Conservation (phyloP, 2,888 invertebrate genomes). For the Cosmorhoe ocellata region DNA sequence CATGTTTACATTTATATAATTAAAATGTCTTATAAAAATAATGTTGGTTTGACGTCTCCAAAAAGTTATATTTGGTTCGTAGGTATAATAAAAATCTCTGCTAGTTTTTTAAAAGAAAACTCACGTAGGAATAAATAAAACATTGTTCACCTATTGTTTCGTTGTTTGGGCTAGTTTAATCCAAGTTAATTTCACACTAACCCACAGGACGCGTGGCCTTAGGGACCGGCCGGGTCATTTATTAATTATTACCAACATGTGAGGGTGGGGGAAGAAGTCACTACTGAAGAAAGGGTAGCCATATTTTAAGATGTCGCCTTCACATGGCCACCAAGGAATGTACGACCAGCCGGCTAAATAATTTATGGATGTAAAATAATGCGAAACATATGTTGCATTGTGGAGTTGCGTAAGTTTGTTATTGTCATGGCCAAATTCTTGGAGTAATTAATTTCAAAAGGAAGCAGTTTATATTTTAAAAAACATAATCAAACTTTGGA, state of each 20-base stretch:
- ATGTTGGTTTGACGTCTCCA: too few relatives aligned
- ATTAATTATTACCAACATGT: constrained; percentile 74
- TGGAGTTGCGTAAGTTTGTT: constrained; percentile 15
- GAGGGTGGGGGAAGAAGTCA: constrained; percentile 56
- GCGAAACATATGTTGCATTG: constrained; percentile 36
- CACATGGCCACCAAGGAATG: constrained; percentile 73
- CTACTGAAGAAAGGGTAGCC: constrained; percentile 74
- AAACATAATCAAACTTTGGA: too few relatives aligned
- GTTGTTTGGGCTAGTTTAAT: constrained; percentile 26
- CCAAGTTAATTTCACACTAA: constrained; percentile 58
- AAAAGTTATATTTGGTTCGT: too few relatives aligned
- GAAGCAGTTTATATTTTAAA: too few relatives aligned
- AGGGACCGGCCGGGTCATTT: constrained; percentile 72
- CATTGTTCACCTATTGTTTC: constrained; percentile 24
- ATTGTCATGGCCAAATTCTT: neutral
- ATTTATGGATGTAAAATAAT: constrained; percentile 61
- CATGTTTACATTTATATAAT: constrained; percentile 16
- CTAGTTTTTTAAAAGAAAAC: too few relatives aligned
- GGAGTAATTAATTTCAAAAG: neutral
- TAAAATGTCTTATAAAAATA: too few relatives aligned
- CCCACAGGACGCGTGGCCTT: constrained; percentile 45
- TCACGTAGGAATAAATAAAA: too few relatives aligned
- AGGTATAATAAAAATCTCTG: too few relatives aligned
- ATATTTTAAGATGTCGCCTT: constrained; percentile 77
- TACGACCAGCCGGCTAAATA: constrained; percentile 52